Conservation (phyloP, 2,797 vertebrate genomes). For the Poecile montanus region DNA sequence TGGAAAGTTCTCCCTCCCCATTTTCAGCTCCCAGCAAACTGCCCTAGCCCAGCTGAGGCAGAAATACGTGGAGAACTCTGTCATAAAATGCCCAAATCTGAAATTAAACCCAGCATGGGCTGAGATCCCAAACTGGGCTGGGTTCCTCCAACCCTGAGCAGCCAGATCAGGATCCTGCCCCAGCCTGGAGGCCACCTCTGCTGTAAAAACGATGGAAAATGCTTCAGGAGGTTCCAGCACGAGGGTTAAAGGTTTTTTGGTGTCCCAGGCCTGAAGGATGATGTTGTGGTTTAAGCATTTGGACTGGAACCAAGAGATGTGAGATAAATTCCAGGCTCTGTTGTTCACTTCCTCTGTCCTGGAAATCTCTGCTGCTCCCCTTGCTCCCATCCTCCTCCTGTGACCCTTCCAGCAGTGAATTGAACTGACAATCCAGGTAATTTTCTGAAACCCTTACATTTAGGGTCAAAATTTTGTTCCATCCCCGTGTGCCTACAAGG, state of each 20-base stretch:
- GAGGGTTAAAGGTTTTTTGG: background rate
- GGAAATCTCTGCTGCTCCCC: background rate
- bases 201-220: background rate
- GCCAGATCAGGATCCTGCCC: background rate
- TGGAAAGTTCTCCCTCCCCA: background rate
- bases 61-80: background rate
- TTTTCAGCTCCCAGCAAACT: background rate
- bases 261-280: slow-evolving; percentile 23
- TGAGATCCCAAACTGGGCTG: background rate
- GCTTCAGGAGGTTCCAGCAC: background rate
- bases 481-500: background rate
- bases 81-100: background rate
- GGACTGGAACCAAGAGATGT: slow-evolving; percentile 37
- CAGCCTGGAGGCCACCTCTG: background rate
- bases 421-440: background rate
- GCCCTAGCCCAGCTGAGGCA: background rate
- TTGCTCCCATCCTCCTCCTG: background rate
- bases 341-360: slow-evolving; percentile 28
- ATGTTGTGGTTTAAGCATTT: slow-evolving; percentile 29
- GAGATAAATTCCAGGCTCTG: slow-evolving; percentile 47
- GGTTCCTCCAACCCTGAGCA: background rate
- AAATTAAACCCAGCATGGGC: background rate
- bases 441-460: background rate
- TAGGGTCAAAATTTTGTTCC: background rate
- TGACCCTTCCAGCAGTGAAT: accelerated